A percentile compares a stretch with the other conserved stretches of the same genome.
Evolutionary conservation across 1,140 invertebrate species (phyloP).

Genomic region (Pinna nobilis): DNA sequence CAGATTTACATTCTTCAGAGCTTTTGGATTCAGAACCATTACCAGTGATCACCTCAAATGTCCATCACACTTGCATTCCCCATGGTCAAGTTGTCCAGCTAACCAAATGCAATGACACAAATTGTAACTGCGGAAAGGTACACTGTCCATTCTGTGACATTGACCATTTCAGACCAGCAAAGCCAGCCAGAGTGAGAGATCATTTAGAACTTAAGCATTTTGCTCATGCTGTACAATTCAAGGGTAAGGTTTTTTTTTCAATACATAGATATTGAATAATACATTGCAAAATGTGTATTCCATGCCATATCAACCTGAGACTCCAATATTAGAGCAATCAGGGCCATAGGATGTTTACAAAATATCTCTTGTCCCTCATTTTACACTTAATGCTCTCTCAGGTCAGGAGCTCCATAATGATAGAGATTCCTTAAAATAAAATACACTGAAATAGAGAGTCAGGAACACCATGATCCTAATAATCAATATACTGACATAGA

Average conservation of each 20-base stretch:
- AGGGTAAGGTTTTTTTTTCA: conserved; percentile 10
- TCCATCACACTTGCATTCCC: too few relatives aligned
- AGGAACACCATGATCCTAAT: neutral
- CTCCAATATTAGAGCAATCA: neutral
- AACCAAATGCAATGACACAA: neutral
- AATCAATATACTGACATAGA: neutral
- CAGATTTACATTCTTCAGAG: too few relatives aligned
- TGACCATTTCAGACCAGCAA: conserved; percentile 31
- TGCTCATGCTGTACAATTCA: conserved; percentile 31
- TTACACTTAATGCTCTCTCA: neutral
- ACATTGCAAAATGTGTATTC: too few relatives aligned
- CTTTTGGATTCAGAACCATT: too few relatives aligned
- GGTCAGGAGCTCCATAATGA: too few relatives aligned
- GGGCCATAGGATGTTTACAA: neutral
- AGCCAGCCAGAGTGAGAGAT: conserved; percentile 23
- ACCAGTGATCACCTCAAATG: too few relatives aligned
- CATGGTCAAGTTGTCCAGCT: too few relatives aligned
- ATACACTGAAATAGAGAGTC: neutral
- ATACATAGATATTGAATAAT: neutral
- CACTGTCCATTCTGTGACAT: conserved; percentile 45
- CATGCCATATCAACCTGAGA: too few relatives aligned
- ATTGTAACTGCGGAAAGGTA: conserved; percentile 24
- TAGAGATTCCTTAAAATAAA: neutral
- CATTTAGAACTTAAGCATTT: conserved; percentile 39
- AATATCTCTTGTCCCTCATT: neutral